These are phyloP conservation scores for Platerodrilus igneus DNA, from an alignment of 2,888 invertebrate genomes.

Conservation along the genomic window DNA sequence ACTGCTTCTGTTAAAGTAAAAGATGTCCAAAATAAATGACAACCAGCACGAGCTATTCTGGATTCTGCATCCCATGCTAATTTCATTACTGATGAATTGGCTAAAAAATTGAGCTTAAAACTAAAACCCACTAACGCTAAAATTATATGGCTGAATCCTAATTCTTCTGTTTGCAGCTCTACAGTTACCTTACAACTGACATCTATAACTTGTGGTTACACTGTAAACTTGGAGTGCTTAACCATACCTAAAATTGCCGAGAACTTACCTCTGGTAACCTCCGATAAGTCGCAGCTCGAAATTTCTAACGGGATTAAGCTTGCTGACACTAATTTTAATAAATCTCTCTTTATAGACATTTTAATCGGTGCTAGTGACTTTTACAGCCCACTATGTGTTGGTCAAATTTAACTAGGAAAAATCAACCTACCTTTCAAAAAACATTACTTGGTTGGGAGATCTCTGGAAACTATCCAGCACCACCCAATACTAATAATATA, in stretches of 20 bases:
- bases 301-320: slow-evolving; percentile 7
- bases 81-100: too few relatives aligned
- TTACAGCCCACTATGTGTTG: slow-evolving; percentile 4
- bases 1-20: slow-evolving; percentile 7
- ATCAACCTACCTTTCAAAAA: slow-evolving; percentile 8
- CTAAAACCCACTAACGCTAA: too few relatives aligned
- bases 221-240: slow-evolving; percentile 7
- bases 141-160: too few relatives aligned
- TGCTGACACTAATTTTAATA: slow-evolving; percentile 6
- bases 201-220: too few relatives aligned
- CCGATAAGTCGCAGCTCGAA: background rate
- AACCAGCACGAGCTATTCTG: slow-evolving; percentile 5
- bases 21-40: background rate
- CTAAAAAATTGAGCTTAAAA: too few relatives aligned
- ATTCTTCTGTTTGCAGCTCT: too few relatives aligned
- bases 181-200: too few relatives aligned
- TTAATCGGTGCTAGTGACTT: slow-evolving; percentile 9
- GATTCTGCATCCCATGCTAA: slow-evolving; percentile 4
- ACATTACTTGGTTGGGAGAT: slow-evolving; percentile 11
- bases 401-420: slow-evolving; percentile 3
- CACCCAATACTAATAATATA: too few relatives aligned
- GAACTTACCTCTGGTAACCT: slow-evolving; percentile 2
- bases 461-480: too few relatives aligned
- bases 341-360: slow-evolving; percentile 5
- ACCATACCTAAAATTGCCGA: slow-evolving; percentile 7